phyloP scores from a whole-genome alignment of 2,797 vertebrate genomes.

The Pagetopsis macropterus region DNA sequence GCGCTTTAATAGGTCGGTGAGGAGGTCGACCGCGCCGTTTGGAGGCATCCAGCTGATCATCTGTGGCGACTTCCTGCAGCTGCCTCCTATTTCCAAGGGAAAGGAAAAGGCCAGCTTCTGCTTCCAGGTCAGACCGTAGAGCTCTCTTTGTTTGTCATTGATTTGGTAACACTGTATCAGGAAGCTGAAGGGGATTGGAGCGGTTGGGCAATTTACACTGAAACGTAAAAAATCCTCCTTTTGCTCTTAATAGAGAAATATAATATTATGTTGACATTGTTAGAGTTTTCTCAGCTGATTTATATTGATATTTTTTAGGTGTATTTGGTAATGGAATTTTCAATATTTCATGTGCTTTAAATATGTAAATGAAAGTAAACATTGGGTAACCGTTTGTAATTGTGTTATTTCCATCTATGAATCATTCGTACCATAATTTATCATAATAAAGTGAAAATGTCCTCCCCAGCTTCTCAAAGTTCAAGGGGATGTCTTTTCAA shows the following conservation, averaged over 20 bases:
- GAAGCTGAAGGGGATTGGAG: neutral
- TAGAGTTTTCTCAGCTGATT: no score
- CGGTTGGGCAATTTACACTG: neutral
- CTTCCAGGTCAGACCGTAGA: constrained; percentile 88
- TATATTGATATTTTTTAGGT: neutral
- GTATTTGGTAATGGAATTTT: neutral
- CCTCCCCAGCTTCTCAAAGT: no score
- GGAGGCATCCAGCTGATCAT: constrained; percentile 97
- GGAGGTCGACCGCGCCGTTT: constrained; percentile 90
- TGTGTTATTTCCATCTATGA: no score
- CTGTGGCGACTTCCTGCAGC: constrained; percentile 96
- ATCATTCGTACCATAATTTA: no score
- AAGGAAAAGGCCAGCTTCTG: constrained; percentile 90
- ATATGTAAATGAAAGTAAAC: neutral
- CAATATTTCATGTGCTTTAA: neutral
- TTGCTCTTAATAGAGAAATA: no score
- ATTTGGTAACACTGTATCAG: neutral
- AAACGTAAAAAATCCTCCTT: neutral
- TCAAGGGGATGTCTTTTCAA: no score
- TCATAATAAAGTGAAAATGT: no score
- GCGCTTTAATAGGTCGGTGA: constrained; percentile 81
- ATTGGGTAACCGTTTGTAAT: neutral
- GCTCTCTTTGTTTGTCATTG: neutral
- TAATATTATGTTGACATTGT: no score
- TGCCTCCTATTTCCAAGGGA: constrained; percentile 91